Conservation (phyloP, 2,113 vertebrate genomes). For the Bubalus kerabau region DNA sequence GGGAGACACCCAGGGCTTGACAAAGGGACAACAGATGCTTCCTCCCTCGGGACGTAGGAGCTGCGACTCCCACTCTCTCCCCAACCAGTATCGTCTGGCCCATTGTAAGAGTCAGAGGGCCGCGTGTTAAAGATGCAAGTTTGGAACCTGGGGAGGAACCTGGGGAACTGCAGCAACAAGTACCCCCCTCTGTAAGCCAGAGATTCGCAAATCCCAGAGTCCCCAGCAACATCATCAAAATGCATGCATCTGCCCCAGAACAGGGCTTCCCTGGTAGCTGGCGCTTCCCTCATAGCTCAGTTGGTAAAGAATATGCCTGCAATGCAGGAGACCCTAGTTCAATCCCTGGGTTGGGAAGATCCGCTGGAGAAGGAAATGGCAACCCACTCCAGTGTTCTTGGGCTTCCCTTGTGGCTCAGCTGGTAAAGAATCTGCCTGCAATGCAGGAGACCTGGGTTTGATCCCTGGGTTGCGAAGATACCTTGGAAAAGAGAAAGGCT, state of each 20-base stretch:
- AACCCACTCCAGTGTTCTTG: neutral
- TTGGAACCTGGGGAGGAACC: neutral
- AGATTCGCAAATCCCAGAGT: neutral
- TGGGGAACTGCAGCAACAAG: neutral
- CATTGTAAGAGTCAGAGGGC: fast-evolving
- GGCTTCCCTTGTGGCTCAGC: neutral
- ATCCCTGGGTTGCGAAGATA: neutral
- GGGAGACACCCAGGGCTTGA: too few relatives aligned
- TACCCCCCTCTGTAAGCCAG: neutral
- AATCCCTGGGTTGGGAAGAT: neutral
- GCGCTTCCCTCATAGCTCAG: neutral
- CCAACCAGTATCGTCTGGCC: neutral
- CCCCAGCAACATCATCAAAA: neutral
- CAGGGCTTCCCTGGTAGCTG: neutral
- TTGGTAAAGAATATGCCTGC: fast-evolving
- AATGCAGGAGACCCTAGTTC: neutral
- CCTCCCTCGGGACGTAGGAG: neutral
- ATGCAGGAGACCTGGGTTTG: fast-evolving
- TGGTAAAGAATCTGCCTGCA: neutral
- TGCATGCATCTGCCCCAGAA: fast-evolving
- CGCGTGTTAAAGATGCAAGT: neutral
- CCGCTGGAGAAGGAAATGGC: neutral
- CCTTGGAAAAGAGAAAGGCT: neutral
- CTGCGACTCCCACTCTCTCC: neutral
- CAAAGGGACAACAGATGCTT: neutral